Conservation (phyloP, 2,888 invertebrate genomes). For the Drosophila macrospina region DNA sequence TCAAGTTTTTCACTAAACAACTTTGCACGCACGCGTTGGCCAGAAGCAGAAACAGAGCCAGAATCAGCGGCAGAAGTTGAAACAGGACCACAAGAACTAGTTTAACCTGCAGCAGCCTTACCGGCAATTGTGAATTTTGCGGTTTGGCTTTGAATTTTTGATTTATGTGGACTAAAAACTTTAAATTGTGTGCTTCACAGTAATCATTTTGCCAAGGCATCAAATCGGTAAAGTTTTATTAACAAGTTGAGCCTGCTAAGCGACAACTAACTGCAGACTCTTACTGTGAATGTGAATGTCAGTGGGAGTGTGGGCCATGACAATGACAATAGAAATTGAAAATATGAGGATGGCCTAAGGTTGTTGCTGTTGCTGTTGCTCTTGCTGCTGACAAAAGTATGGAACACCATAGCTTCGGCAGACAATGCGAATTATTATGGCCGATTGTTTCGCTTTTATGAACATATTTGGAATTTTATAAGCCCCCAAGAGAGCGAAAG, state of each 20-base stretch:
- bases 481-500: constrained; percentile 35
- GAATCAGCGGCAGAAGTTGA: constrained; percentile 5
- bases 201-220: constrained; percentile 52
- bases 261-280: constrained; percentile 22
- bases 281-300: background rate
- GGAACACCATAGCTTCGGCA: constrained; percentile 46
- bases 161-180: constrained; percentile 74
- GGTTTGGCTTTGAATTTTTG: constrained; percentile 65
- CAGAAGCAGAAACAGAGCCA: constrained; percentile 17
- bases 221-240: constrained; percentile 77
- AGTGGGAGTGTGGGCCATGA: constrained; percentile 14
- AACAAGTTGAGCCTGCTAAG: constrained; percentile 66
- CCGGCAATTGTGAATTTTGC: constrained; percentile 39
- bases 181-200: constrained; percentile 67
- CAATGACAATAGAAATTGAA: constrained; percentile 67
- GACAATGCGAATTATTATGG: constrained; percentile 69
- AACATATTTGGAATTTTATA: constrained; percentile 62
- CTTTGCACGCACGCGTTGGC: constrained; percentile 76
- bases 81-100: constrained; percentile 11
- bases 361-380: background rate
- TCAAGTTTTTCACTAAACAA: constrained; percentile 78
- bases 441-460: constrained; percentile 59
- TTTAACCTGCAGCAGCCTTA: constrained; percentile 20
- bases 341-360: constrained; percentile 52
- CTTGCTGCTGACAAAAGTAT: constrained; percentile 50